These are phyloP conservation scores for roundworm (Caenorhabditis elegans) DNA, from an alignment of 1,140 invertebrate genomes.

Conservation along the genomic window WBcel235 BX284604.4:8288001-8288500, in stretches of 20 bases:
- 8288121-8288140: not conserved
- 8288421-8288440: constrained; percentile 27
- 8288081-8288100: not conserved
- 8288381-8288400: constrained; percentile 3
- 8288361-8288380: not conserved
- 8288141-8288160: not conserved
- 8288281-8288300: constrained; percentile 34
- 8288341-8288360: constrained; percentile 34
- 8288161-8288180: constrained; percentile 2
- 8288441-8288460: not conserved
- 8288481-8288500: too few relatives aligned
- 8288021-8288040: constrained; percentile 23
- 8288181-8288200: constrained; percentile 33
- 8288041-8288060: constrained; percentile 26
- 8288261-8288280: not conserved
- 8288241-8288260: constrained; percentile 38
- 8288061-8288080: constrained; percentile 5
- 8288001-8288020: not conserved
- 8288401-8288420: not conserved
- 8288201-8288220: constrained; percentile 45
- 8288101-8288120: not conserved
- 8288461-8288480: not conserved
- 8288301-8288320: constrained; percentile 42
- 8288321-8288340: constrained; percentile 30
- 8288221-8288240: constrained; percentile 37